phyloP scores from a whole-genome alignment of 2,113 vertebrate species.

The Syngnathus typhle region DNA sequence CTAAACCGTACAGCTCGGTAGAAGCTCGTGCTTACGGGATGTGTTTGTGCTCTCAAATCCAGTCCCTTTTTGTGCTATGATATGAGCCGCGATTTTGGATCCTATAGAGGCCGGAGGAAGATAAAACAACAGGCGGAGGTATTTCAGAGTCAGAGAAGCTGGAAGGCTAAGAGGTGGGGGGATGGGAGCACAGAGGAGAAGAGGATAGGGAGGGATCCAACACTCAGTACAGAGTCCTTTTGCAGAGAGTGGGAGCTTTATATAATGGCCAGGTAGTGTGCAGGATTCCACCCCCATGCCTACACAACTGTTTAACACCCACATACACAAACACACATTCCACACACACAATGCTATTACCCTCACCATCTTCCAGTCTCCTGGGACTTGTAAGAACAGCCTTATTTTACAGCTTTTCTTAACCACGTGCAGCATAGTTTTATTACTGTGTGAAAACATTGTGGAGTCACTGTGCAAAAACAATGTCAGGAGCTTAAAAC shows the following conservation, averaged over 20 bases:
- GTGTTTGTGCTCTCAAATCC: constrained; percentile 20
- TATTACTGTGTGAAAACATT: constrained; percentile 10
- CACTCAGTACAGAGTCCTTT: constrained; percentile 55
- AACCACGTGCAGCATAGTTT: constrained; percentile 32
- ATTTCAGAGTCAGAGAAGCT: constrained; percentile 64
- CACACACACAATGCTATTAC: constrained; percentile 55
- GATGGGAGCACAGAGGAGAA: constrained; percentile 53
- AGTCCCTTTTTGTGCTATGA: constrained; percentile 31
- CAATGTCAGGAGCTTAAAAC: not conserved
- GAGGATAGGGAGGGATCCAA: constrained; percentile 54
- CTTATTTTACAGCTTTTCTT: constrained; percentile 38
- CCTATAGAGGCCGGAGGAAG: constrained; percentile 43
- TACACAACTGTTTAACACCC: constrained; percentile 43
- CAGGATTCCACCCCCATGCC: constrained; percentile 29
- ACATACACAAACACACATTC: constrained; percentile 44
- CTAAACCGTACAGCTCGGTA: constrained; percentile 14
- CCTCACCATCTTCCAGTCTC: constrained; percentile 46
- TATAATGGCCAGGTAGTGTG: constrained; percentile 69
- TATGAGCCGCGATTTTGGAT: constrained; percentile 33
- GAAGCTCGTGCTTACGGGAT: not conserved
- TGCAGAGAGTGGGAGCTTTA: constrained; percentile 66
- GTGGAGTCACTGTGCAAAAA: not conserved
- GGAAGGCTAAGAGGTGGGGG: constrained; percentile 55
- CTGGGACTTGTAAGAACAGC: constrained; percentile 40
- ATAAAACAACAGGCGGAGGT: constrained; percentile 57